A percentile compares a stretch with the other conserved stretches of the same genome.
These are phyloP conservation scores for Crotalus viridis DNA, from an alignment of 2,113 vertebrate species.

Conservation along the genomic window DNA sequence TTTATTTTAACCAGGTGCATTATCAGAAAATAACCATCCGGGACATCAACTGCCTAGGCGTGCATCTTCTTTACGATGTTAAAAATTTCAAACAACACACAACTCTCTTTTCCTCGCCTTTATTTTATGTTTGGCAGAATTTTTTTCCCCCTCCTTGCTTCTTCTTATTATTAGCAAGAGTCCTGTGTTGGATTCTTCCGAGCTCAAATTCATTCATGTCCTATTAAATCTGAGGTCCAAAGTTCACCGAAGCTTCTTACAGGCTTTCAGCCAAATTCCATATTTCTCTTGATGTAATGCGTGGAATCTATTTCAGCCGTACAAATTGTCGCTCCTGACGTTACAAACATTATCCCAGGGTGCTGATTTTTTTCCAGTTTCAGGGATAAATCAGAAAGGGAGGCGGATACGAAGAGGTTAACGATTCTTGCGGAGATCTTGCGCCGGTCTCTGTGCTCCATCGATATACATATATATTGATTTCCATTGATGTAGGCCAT, in stretches of 20 bases:
- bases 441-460: background rate
- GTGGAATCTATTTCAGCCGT: background rate
- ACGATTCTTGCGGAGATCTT: background rate
- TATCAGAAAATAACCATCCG: conserved; percentile 64
- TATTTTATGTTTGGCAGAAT: conserved; percentile 56
- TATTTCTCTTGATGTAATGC: background rate
- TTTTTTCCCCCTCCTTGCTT: background rate
- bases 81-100: conserved; percentile 61
- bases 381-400: background rate
- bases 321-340: background rate
- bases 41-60: conserved; percentile 48
- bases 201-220: background rate
- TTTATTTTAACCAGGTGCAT: conserved; percentile 62
- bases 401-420: background rate
- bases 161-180: conserved; percentile 55
- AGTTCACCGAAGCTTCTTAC: background rate
- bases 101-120: conserved; percentile 45
- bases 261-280: background rate
- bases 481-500: background rate
- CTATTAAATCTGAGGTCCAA: background rate
- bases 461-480: background rate
- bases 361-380: background rate
- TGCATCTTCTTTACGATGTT: conserved; percentile 54
- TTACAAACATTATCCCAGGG: background rate
- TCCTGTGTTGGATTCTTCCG: conserved; percentile 28